Conservation (phyloP, 1,140 invertebrate genomes). For the Nomia melanderi region DNA sequence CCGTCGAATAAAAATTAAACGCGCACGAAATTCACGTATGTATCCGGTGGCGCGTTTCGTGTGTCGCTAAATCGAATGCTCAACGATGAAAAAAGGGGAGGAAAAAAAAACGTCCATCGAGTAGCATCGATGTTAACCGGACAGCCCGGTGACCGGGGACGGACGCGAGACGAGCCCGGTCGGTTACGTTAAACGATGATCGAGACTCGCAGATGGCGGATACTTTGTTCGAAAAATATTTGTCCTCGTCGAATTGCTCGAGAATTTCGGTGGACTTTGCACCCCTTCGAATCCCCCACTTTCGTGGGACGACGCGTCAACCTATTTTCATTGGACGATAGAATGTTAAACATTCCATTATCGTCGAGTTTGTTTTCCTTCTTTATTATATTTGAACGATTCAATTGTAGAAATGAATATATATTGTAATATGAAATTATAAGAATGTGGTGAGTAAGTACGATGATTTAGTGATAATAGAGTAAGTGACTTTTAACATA, state of each 20-base stretch:
- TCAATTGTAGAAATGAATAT: no score
- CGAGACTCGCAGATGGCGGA: slow-evolving; percentile 43
- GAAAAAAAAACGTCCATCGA: slow-evolving; percentile 19
- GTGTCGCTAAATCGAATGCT: slow-evolving; percentile 12
- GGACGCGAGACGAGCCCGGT: slow-evolving; percentile 16
- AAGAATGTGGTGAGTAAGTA: no score
- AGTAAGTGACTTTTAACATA: no score
- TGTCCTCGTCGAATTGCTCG: slow-evolving; percentile 42
- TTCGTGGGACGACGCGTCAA: no score
- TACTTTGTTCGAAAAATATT: slow-evolving; percentile 52
- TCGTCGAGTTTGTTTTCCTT: no score
- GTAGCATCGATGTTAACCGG: slow-evolving; percentile 31
- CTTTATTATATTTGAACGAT: no score
- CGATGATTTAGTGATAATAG: no score
- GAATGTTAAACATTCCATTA: no score
- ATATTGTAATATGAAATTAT: no score
- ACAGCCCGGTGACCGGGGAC: slow-evolving; percentile 14
- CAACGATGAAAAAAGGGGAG: neutral
- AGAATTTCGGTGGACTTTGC: no score
- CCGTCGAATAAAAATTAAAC: neutral
- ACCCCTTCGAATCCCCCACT: no score
- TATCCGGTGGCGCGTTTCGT: neutral
- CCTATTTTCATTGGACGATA: no score
- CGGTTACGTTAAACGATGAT: slow-evolving; percentile 41
- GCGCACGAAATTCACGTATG: neutral